A percentile compares a stretch with the other conserved stretches of the same genome.
Conservation (phyloP, 2,888 invertebrate species). For the Bugula neritina region DNA sequence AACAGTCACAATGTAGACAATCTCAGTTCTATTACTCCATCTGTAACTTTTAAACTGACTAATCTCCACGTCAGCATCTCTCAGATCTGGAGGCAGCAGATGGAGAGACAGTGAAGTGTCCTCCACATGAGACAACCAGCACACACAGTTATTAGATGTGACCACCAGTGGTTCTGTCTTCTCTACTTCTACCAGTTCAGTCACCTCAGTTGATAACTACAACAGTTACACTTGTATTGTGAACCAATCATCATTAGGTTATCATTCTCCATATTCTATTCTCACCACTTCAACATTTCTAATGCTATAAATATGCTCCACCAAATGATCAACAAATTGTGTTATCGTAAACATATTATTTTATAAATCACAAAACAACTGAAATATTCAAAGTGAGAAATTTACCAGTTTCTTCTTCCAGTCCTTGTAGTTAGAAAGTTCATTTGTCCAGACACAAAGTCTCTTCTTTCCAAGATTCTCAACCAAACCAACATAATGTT, state of each 20-base stretch:
- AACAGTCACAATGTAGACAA: not conserved
- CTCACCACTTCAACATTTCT: too few relatives aligned
- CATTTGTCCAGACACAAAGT: not conserved
- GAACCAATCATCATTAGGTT: too few relatives aligned
- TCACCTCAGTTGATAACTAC: not conserved
- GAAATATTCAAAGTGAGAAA: too few relatives aligned
- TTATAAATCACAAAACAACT: too few relatives aligned
- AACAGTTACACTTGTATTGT: too few relatives aligned
- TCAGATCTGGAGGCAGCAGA: not conserved
- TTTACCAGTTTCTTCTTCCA: slow-evolving; percentile 17
- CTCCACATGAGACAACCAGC: slow-evolving; percentile 13
- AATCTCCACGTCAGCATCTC: not conserved
- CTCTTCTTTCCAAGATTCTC: not conserved
- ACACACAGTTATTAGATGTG: not conserved
- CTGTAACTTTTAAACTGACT: not conserved
- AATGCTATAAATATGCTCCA: too few relatives aligned
- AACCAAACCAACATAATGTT: slow-evolving; percentile 6
- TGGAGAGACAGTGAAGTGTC: not conserved
- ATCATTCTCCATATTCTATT: too few relatives aligned
- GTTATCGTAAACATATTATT: too few relatives aligned
- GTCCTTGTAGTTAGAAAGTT: not conserved
- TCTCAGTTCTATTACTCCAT: not conserved
- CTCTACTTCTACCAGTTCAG: not conserved
- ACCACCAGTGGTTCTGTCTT: slow-evolving; percentile 10
- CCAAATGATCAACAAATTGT: too few relatives aligned